phyloP scores from a whole-genome alignment of 2,888 invertebrate species.

The Pseudoips prasinana region DNA sequence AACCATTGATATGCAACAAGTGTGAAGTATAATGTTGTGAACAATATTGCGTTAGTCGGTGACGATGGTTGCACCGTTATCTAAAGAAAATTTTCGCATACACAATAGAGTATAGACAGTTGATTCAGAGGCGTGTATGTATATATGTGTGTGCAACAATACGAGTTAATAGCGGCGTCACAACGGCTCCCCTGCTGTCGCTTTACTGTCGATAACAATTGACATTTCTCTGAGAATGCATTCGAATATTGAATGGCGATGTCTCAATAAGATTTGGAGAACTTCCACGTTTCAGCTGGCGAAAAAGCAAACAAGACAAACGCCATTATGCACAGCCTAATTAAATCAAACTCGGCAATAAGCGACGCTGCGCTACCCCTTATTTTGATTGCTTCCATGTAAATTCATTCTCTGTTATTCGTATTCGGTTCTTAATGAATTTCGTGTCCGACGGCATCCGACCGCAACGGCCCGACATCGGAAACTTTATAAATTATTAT shows the following conservation, averaged over 20 bases:
- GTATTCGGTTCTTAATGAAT: slow-evolving; percentile 64
- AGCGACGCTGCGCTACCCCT: slow-evolving; percentile 51
- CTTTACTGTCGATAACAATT: slow-evolving; percentile 30
- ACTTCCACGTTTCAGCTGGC: neutral
- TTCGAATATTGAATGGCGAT: neutral
- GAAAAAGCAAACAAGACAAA: slow-evolving; percentile 12
- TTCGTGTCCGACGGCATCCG: slow-evolving; percentile 54
- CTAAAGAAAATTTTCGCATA: slow-evolving; percentile 32
- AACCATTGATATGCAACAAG: too few species aligned
- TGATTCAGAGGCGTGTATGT: slow-evolving; percentile 22
- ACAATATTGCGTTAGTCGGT: slow-evolving; percentile 17
- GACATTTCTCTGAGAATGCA: slow-evolving; percentile 8
- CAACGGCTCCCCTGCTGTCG: slow-evolving; percentile 12
- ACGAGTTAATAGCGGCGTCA: slow-evolving; percentile 17
- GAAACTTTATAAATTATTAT: slow-evolving; percentile 69
- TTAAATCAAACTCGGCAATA: slow-evolving; percentile 62
- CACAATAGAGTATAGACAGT: slow-evolving; percentile 35
- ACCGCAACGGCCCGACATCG: slow-evolving; percentile 52
- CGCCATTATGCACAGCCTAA: slow-evolving; percentile 56
- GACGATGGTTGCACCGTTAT: slow-evolving; percentile 28
- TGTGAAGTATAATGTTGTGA: too few species aligned
- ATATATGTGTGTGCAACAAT: slow-evolving; percentile 27
- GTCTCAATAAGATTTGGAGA: neutral
- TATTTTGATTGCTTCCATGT: slow-evolving; percentile 71
- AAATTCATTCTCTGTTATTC: slow-evolving; percentile 58